These are phyloP conservation scores for Megastigmus dorsalis DNA, from an alignment of 2,888 invertebrate genomes.

Conservation along the genomic window DNA sequence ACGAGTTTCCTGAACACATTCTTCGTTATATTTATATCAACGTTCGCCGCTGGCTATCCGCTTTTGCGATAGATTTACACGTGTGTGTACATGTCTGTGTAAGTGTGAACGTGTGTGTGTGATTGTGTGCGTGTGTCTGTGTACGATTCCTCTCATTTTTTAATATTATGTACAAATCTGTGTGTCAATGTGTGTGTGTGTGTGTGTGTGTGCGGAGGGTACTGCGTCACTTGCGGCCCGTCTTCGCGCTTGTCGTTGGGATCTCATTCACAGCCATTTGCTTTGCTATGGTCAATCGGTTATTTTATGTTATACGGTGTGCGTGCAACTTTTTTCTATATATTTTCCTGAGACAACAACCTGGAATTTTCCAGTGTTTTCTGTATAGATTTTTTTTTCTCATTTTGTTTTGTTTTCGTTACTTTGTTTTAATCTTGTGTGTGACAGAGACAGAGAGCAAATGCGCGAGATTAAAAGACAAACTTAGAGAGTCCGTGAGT, in stretches of 20 bases:
- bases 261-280: conserved; percentile 55
- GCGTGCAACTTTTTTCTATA: no score
- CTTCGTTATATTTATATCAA: conserved; percentile 31
- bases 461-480: no score
- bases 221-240: conserved; percentile 33
- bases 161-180: conserved; percentile 28
- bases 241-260: conserved; percentile 40
- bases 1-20: conserved; percentile 50
- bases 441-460: no score
- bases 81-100: conserved; percentile 27
- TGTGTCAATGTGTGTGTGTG: background rate
- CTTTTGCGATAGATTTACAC: conserved; percentile 12
- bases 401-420: no score
- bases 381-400: no score
- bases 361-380: no score
- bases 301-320: no score
- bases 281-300: conserved; percentile 52
- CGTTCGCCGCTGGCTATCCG: background rate
- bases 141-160: background rate
- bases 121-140: background rate
- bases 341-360: no score
- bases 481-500: no score
- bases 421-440: no score
- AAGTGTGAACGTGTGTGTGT: background rate
- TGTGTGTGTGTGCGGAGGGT: background rate